Base-by-base conservation (phyloP, 1,140 invertebrate genomes). In the Meteorus sp. region DNA sequence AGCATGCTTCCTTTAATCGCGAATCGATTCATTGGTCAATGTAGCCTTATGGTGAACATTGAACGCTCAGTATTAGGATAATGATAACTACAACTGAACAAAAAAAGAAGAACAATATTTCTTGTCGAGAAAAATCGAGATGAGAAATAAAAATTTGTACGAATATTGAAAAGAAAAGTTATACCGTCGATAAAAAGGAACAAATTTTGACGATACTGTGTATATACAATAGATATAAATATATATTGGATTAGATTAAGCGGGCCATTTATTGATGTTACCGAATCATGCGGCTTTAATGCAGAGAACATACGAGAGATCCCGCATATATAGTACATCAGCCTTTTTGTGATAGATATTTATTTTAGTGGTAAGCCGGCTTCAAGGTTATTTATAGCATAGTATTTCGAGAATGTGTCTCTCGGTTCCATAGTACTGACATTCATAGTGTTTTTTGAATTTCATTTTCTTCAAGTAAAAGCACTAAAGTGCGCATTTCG, bases 301-400 rank as follows among this genome's bases (percentile, higher is more conserved):
- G 3, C n/a, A 23, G 11, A 27, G n/a, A 47, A 23, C 11, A 43
- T 44, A 44, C 22, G 11, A n/a, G n/a, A n/a, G 27, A 29, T 5
- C 27, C 27, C 7, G 23, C 2, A 48, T 23, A 48, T 31, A 8
- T 15, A 27, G 29, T 31, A 48, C 45, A 48, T 48, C 45, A 48
- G 45, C 45, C 45, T 48, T 48, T 74, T 75, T 79, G 75, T 78
- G 75, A 77, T 79, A 77, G 71, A 70, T 79, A 78, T 77, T 77
- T 79, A 77, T 78, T 77, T 45, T 79, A 77, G 69, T 56, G 52
- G 3, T 57, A 57, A 57, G 56, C 25, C 45, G 45, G 47, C 45
- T 57, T 50, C 29, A 57, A 47, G 43, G 43, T 57, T 57, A 41
- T 50, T 57, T 57, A 50, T 50, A 57, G 56, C 35, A 57, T 50